Base-by-base conservation (phyloP, 2,113 vertebrate genomes). In the Gymnarchus niloticus region DNA sequence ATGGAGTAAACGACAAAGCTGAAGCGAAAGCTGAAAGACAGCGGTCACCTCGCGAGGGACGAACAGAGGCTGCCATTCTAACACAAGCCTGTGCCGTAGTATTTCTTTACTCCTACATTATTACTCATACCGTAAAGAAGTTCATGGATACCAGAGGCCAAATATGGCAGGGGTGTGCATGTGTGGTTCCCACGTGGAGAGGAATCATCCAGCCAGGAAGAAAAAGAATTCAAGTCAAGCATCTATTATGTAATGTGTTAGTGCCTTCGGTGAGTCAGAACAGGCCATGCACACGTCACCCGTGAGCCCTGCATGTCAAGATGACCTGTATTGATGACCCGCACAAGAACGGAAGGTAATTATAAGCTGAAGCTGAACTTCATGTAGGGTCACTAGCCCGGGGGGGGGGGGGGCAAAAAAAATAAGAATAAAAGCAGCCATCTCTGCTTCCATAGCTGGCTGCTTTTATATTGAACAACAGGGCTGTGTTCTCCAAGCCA, bases 61-160 rank as follows among this genome's bases (percentile, higher is more conserved):
- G 37, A 80, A 46, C 76, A 49, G 46, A 46, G 7, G 76, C 46
- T 48, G 21, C 80, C 49, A 12, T 28, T 52, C n/a, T 25, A 1
- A 14, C 49, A 51, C 21, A 33, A 81, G 41, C 0, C 17, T 48
- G 6, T 6, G 37, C 80, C 69, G 1, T 28, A 7, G 5, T 19
- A 82, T 56, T 56, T 54, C 5, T 54, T 82, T 6, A 54, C 12
- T 59, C 54, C 33, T 41, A 19, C 25, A 46, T 44, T 17, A 83
- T 83, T 51, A 51, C 8, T 59, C 84, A 56, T 85, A 57, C 84
- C 84, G 46, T 46, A 37, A 78, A 25, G 37, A 41, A 12, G 84
- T 46, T n/a, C 33, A 56, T 23, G 56, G 49, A 14, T 78, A 54
- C 33, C 69, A 33, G 25, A 86, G 90, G 87, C 1, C 33, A 69